Percentiles rank a stretch among this genome's conserved stretches.
These are phyloP conservation scores for Coelopa pilipes DNA, from an alignment of 2,888 invertebrate genomes.

Conservation along the genomic window DNA sequence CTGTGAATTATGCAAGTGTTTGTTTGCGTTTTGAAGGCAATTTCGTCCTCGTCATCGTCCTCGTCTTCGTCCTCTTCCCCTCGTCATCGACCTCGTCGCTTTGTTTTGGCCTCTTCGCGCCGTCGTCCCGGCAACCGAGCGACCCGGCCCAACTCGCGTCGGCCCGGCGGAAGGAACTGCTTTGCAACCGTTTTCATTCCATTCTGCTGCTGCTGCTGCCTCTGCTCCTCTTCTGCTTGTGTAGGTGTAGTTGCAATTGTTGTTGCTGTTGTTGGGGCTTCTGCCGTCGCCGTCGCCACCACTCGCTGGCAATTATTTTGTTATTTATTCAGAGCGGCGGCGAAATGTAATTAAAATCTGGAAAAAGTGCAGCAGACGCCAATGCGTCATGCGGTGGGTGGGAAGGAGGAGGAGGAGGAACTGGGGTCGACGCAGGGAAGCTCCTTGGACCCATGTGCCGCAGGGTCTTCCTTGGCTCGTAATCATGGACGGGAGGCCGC, in stretches of 20 bases:
- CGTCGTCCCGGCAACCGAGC: slow-evolving; percentile 15
- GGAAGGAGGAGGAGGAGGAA: too few species aligned
- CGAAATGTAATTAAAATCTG: slow-evolving; percentile 22
- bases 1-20: slow-evolving; percentile 22
- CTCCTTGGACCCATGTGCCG: too few species aligned
- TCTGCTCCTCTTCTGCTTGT: too few species aligned
- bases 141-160: neutral
- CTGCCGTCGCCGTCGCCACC: neutral
- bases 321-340: slow-evolving; percentile 16
- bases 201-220: neutral
- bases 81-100: neutral
- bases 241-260: neutral
- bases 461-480: too few species aligned
- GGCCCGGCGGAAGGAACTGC: slow-evolving; percentile 20
- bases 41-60: neutral
- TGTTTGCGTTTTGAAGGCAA: slow-evolving; percentile 22
- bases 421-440: too few species aligned
- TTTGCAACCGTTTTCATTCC: slow-evolving; percentile 12
- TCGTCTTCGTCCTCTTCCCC: too few species aligned
- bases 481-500: too few species aligned
- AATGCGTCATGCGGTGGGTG: neutral
- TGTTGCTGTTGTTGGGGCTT: neutral
- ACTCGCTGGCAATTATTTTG: slow-evolving; percentile 8
- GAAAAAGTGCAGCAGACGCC: neutral
- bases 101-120: slow-evolving; percentile 18